Evolutionary conservation across 2,113 vertebrate genomes (phyloP).

Genomic region (Prunella fulvescens): DNA sequence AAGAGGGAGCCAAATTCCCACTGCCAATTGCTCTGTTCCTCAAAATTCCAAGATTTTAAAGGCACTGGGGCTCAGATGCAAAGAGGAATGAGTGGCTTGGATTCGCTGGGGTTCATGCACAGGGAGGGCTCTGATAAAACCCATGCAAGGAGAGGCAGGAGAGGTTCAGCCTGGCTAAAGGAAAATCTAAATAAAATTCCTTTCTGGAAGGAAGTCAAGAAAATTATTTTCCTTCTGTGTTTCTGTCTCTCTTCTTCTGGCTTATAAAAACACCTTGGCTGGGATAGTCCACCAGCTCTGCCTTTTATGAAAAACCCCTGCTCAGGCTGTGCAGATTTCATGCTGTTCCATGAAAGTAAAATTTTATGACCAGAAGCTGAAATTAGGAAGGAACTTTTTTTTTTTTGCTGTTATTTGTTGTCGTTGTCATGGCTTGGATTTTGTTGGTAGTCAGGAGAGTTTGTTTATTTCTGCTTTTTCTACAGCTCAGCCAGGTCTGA

Average conservation of each 20-base stretch:
- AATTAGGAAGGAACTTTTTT: slow-evolving; percentile 25
- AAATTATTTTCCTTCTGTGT: slow-evolving; percentile 58
- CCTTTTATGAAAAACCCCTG: slow-evolving; percentile 37
- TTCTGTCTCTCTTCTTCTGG: slow-evolving; percentile 55
- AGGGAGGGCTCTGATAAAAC: background rate
- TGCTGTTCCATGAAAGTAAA: slow-evolving; percentile 53
- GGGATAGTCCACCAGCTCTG: background rate
- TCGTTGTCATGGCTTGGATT: background rate
- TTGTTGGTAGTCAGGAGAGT: background rate
- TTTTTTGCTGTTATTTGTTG: background rate
- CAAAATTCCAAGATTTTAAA: rapidly evolving
- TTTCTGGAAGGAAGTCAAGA: slow-evolving; percentile 56
- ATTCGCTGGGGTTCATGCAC: background rate
- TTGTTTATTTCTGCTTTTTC: background rate
- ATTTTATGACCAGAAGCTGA: slow-evolving; percentile 59
- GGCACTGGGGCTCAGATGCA: background rate
- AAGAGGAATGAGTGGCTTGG: background rate
- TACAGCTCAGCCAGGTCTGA: background rate
- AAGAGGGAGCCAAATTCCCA: background rate
- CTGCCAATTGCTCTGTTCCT: background rate
- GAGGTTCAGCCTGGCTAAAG: background rate
- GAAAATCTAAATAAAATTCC: slow-evolving; percentile 25
- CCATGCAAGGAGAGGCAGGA: background rate
- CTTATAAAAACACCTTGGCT: slow-evolving; percentile 61
- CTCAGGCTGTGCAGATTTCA: slow-evolving; percentile 18